Conservation (phyloP, 2,888 invertebrate genomes). For the Parnassius smintheus region DNA sequence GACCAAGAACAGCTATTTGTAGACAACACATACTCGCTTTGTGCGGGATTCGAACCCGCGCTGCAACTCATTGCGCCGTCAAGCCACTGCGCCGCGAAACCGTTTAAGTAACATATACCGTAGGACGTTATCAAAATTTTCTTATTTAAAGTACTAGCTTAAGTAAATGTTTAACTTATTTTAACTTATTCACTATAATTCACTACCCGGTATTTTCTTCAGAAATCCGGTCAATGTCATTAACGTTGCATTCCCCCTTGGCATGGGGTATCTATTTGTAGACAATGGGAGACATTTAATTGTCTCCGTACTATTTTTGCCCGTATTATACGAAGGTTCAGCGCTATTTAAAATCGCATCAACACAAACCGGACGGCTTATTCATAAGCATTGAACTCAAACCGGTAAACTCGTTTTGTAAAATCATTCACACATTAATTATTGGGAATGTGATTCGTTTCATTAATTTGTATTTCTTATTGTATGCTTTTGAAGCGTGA, state of each 20-base stretch:
- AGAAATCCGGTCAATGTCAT: slow-evolving; percentile 14
- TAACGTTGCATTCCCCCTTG: slow-evolving; percentile 12
- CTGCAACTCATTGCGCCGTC: no score
- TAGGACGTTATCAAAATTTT: no score
- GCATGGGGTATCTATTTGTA: slow-evolving; percentile 32
- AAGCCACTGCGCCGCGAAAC: no score
- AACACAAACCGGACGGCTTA: slow-evolving; percentile 18
- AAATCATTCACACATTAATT: slow-evolving; percentile 25
- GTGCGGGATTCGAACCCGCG: no score
- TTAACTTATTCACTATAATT: no score
- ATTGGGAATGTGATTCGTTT: slow-evolving; percentile 9
- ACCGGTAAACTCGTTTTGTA: slow-evolving; percentile 18
- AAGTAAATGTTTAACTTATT: no score
- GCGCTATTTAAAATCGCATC: slow-evolving; percentile 14
- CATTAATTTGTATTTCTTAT: slow-evolving; percentile 19
- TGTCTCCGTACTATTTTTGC: slow-evolving; percentile 18
- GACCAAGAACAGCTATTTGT: no score
- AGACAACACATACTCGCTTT: no score
- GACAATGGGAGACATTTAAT: slow-evolving; percentile 29
- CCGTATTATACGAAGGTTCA: slow-evolving; percentile 2
- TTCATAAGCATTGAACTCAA: slow-evolving; percentile 21
- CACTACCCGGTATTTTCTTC: slow-evolving; percentile 2
- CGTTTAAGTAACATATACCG: no score
- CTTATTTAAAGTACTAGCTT: no score
- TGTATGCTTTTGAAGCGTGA: slow-evolving; percentile 1